Evolutionary conservation across 2,888 invertebrate genomes (phyloP), one percentile per base, ranked within the genome.

Genomic region (Sympetrum striolatum): DNA sequence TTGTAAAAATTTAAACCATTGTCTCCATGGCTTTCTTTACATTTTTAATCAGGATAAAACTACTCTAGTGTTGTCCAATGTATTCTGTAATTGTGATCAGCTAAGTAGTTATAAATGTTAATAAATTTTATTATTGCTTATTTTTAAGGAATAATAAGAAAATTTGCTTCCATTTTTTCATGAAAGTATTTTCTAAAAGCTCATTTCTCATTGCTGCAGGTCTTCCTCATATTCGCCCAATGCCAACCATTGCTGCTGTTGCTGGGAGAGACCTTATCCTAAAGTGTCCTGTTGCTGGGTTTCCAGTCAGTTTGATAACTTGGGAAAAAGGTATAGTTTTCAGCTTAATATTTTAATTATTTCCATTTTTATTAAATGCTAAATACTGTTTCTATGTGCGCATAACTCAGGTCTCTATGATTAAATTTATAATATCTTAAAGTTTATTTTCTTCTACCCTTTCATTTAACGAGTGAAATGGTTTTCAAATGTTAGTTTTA

Each of bases 251-350:
- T 80, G 92, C 92, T 39, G 93, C 93, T 3, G 92, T 93, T n/a
- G 92, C 93, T 31, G 93, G 93, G 18, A 92, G 92, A 90, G 92
- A 92, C 80, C 91, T 93, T 31, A 91, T 92, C 14, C 92, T 93
- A 31, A 92, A 92, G 90, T 93, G 93, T 91, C 93, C 93, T 14
- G 93, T 93, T 1, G 93, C 92, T 3, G 93, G 93, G 0, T 93
- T 91, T 90, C 93, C 93, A 37, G 93, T 93, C 44, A 92, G 92
- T 39, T 91, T 90, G 81, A 92, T 93, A 90, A 93, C 93, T 3
- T 95, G 94, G 94, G 93, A 93, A 91, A 93, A 93, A 94, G 94
- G 95, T 94, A 92, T 92, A 53, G 3, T 25, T n/a, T 58, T 22
- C 39, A 15, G 2, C 22, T 5, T 37, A 90, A n/a, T 90, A 35